Conservation (phyloP, 2,113 vertebrate genomes). For the Takifugu bimaculatus region DNA sequence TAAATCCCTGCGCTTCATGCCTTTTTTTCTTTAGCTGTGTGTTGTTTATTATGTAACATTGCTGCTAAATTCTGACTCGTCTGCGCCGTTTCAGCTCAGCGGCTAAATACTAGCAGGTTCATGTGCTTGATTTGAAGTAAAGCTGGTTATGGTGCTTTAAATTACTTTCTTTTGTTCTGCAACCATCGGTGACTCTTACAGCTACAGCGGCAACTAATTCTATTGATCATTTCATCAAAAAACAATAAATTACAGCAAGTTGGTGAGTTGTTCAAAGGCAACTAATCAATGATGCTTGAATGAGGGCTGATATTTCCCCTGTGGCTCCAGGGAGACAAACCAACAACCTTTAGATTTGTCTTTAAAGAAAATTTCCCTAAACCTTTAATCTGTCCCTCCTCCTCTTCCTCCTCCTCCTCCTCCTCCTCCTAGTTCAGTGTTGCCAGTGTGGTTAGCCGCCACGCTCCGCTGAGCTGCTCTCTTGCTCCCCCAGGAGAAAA, state of each 20-base stretch:
- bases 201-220: too few relatives aligned
- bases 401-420: background rate
- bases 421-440: constrained; percentile 41
- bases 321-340: constrained; percentile 36
- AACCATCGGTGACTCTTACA: too few relatives aligned
- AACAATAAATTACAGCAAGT: background rate
- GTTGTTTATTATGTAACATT: too few relatives aligned
- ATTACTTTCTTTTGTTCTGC: too few relatives aligned
- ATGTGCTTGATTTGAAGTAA: too few relatives aligned
- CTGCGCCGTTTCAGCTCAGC: too few relatives aligned
- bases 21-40: background rate
- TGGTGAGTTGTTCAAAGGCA: constrained; percentile 42
- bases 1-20: constrained; percentile 10
- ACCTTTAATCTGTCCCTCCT: constrained; percentile 50
- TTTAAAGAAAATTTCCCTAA: constrained; percentile 23
- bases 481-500: constrained; percentile 80
- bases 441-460: constrained; percentile 82
- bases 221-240: background rate
- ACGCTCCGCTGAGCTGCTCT: constrained; percentile 73
- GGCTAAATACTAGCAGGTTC: too few relatives aligned
- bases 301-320: constrained; percentile 3
- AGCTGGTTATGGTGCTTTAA: too few relatives aligned
- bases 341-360: constrained; percentile 52
- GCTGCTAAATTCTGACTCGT: too few relatives aligned
- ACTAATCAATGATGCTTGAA: constrained; percentile 18